Base-by-base conservation (phyloP, 2,888 invertebrate species). In the Mesorhabditis sp. region DNA sequence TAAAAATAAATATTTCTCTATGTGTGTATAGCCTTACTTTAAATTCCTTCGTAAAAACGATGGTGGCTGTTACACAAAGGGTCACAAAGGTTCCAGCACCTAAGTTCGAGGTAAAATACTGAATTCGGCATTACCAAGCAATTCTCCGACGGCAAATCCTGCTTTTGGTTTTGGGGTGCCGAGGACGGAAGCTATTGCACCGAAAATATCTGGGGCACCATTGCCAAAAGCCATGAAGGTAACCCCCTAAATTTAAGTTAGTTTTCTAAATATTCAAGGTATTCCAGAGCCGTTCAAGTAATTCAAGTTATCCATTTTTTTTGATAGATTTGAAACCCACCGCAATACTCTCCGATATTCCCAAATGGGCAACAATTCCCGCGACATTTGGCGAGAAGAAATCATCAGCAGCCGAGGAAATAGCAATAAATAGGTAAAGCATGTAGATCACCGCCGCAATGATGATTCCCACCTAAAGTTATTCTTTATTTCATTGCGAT, bases 171-270 rank as follows among this genome's bases (percentile, higher is more conserved):
- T 72, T 15, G 76, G 70, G 6, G 77, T 73, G 61, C 75, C 76
- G 4, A 86, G 86, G 43, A 89, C 87, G 5, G 88, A 88, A 63
- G 90, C 90, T 41, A 91, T 84, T 13, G 90, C 89, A 10, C 90
- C 89, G 80, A 91, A 91, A 68, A 91, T 88, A 85, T 91, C 91
- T 4, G 91, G 90, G 0, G 91, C 90, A 62, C 91, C 91, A 83
- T 91, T 91, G 41, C 91, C 91, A 83, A 91, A 90, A 0, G 91
- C 91, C 78, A 91, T 83, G 76, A 91, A 88, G n/a, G 91, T 91
- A 6, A 91, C 90, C 4, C 91, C 91, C 83, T 88, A 45, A 43
- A 75, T 43, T 45, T 13, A 5, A 5, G 66, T 10, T 68, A 61
- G 6, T 43, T 28, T 13, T 3, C 10, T 43, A 65, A 4, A 65